Evolutionary conservation across 2,113 vertebrate species (phyloP), one percentile per base, ranked within the genome.

Genomic region (Melanocharis versteri): DNA sequence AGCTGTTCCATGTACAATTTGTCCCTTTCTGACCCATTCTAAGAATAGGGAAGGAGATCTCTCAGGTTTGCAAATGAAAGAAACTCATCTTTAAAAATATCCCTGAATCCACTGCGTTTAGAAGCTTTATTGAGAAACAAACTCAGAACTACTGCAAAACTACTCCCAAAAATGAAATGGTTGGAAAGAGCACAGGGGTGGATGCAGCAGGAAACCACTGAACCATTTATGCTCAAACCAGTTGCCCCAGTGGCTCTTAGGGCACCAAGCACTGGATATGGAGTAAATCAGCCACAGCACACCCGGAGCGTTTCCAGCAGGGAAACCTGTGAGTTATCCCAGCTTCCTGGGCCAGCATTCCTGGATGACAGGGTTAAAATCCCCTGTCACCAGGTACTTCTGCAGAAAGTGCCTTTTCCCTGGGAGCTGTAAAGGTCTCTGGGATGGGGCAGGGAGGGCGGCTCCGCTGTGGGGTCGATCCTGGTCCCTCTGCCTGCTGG

Each of bases 291-390:
- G 60, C 51, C 48, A 19, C 40, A 64, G 44, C 0, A 53, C 45
- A 2, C 44, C 23, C 3, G 1, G 44, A 64, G 42, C 0, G 0
- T 23, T 87, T 61, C 86, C 8, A 2, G 22, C 18, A 35, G 2
- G 39, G 48, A 85, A 61, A 61, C n/a, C 75, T 30, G 7, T 23
- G 70, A 65, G 24, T 58, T 45, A 13, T 7, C 50, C 42, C 45
- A 81, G 0, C 26, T 58, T 48, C 26, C 54, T 31, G 19, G 53
- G 17, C 7, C 54, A 12, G 23, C 42, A 14, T 26, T 56, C 31
- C 75, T 28, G 42, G 42, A 17, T 68, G 47, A 14, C 39, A 24
- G 40, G 3, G 44, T 24, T 37, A 40, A 45, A 53, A 33, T n/a
- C 54, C 68, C 57, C 1, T 76, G 40, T 27, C 73, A 26, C 22